Percentiles rank a stretch among this genome's conserved stretches.
phyloP scores from a whole-genome alignment of 2,113 vertebrate species.

The Cnemophilus loriae region DNA sequence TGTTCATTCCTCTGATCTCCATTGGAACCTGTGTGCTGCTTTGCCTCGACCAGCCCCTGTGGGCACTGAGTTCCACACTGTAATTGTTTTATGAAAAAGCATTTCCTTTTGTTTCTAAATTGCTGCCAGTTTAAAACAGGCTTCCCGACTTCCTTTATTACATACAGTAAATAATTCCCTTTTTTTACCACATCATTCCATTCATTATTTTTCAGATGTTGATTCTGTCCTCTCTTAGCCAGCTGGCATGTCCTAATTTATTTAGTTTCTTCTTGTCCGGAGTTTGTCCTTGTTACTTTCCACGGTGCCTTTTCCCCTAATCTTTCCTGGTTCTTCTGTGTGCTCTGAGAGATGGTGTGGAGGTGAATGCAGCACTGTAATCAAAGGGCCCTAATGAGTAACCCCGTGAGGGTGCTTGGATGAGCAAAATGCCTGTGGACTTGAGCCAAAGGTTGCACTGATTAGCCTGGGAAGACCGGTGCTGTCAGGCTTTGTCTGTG shows the following conservation, averaged over 20 bases:
- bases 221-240: neutral
- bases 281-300: neutral
- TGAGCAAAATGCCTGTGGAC: neutral
- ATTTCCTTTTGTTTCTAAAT: neutral
- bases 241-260: neutral
- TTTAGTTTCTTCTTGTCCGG: neutral
- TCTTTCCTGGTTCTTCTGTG: neutral
- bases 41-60: neutral
- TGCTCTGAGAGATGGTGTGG: neutral
- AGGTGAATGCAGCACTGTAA: neutral
- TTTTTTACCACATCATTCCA: neutral
- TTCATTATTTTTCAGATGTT: conserved; percentile 1
- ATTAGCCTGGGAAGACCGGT: neutral
- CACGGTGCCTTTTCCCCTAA: neutral
- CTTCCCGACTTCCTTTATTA: neutral
- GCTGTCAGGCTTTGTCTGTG: neutral
- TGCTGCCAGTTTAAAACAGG: neutral
- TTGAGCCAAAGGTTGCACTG: neutral
- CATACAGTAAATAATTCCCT: neutral
- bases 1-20: neutral
- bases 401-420: neutral
- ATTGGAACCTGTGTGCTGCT: neutral
- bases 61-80: neutral
- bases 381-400: neutral
- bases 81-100: neutral